Evolutionary conservation across 35 echinoderm and acorn worm species (phyloP).

Genomic region (Diadema setosum): DNA sequence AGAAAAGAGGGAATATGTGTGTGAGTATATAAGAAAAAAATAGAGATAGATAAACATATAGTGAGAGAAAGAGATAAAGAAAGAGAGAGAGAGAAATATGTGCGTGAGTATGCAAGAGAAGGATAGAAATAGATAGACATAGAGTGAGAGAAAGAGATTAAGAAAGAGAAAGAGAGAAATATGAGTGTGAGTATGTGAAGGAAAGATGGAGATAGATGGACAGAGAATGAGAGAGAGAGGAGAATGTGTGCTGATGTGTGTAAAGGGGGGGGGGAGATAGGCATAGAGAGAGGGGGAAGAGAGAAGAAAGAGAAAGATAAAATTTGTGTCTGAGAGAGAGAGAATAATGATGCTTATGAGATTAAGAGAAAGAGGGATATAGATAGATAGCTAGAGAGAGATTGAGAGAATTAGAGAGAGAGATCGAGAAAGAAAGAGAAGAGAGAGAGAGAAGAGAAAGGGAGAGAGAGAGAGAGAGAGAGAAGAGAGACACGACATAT

Average conservation of each 20-base stretch:
- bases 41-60: background rate
- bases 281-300: background rate
- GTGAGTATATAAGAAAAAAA: background rate
- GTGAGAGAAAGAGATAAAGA: background rate
- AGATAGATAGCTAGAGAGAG: background rate
- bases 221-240: background rate
- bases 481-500: background rate
- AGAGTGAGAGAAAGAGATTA: background rate
- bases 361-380: background rate
- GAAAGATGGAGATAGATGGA: background rate
- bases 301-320: background rate
- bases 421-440: background rate
- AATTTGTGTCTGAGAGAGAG: background rate
- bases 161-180: background rate
- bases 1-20: background rate
- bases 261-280: background rate
- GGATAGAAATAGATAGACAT: no score
- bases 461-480: background rate
- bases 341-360: no score
- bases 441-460: background rate
- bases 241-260: background rate
- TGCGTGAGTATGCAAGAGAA: no score
- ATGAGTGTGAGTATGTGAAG: background rate
- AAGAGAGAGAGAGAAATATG: background rate
- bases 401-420: background rate